Conservation (phyloP, 1,140 invertebrate genomes). For the Drosophila pseudoobscura region DNA sequence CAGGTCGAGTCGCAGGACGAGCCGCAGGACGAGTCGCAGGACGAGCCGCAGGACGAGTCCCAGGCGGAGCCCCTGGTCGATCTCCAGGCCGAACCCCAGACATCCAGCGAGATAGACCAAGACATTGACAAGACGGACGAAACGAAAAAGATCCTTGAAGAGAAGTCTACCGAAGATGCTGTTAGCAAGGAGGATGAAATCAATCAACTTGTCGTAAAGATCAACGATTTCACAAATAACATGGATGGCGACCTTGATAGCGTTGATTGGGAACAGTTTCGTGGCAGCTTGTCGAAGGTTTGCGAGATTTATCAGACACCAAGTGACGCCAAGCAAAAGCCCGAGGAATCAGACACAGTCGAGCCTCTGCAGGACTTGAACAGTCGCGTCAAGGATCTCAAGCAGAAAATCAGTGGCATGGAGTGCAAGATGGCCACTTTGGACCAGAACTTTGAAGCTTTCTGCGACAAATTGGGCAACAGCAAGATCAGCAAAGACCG, state of each 20-base stretch:
- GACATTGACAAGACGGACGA: neutral
- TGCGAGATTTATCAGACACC: conserved; percentile 27
- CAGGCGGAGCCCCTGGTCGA: too few relatives aligned
- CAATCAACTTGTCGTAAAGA: conserved; percentile 22
- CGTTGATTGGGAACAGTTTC: conserved; percentile 44
- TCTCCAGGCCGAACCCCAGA: too few relatives aligned
- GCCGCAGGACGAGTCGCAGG: too few relatives aligned
- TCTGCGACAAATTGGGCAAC: conserved; percentile 19
- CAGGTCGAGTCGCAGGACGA: too few relatives aligned
- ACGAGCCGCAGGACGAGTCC: too few relatives aligned
- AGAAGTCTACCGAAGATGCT: neutral
- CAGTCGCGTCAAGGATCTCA: neutral
- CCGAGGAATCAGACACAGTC: neutral
- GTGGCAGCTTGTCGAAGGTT: conserved; percentile 39
- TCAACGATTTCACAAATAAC: conserved; percentile 30
- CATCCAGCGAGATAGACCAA: too few relatives aligned
- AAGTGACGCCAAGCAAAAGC: too few relatives aligned
- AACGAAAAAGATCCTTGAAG: neutral
- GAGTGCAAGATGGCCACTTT: conserved; percentile 22
- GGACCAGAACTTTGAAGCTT: conserved; percentile 21
- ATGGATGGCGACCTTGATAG: conserved; percentile 20
- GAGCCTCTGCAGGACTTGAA: neutral
- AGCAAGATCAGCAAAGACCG: conserved; percentile 18
- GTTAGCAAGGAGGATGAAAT: neutral
- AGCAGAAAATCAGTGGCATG: conserved; percentile 10